A percentile compares a stretch with the other conserved stretches of the same genome.
Conservation (phyloP, 2,888 invertebrate genomes). For the Diaphora mendica region DNA sequence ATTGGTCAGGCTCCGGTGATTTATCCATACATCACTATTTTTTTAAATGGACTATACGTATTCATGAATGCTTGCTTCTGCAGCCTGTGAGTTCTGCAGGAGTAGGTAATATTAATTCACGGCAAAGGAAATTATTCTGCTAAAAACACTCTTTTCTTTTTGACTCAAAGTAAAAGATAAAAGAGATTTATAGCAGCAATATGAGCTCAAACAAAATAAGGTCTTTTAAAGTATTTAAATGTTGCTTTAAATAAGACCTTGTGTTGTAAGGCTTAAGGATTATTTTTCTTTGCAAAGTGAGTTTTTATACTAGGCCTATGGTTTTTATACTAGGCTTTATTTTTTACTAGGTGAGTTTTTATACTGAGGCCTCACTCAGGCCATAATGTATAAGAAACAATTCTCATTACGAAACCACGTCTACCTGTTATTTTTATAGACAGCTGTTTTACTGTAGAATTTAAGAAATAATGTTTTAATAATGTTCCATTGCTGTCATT, state of each 20-base stretch:
- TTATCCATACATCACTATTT: too few relatives aligned
- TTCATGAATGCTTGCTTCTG: not conserved
- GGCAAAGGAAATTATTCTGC: not conserved
- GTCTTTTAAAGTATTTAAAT: not conserved
- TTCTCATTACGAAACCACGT: conserved; percentile 36
- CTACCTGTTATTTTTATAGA: conserved; percentile 37
- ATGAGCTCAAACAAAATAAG: not conserved
- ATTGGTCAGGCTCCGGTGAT: too few relatives aligned
- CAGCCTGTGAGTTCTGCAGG: not conserved
- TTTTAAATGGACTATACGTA: too few relatives aligned
- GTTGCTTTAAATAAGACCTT: not conserved
- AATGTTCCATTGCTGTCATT: not conserved
- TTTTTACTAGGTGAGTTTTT: not conserved
- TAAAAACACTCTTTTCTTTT: not conserved
- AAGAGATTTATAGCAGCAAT: not conserved
- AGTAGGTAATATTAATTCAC: not conserved
- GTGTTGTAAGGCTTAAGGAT: not conserved
- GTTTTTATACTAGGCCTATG: not conserved
- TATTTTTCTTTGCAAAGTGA: not conserved
- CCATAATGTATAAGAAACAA: not conserved
- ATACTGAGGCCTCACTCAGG: not conserved
- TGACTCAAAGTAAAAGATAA: not conserved
- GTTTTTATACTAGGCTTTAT: not conserved
- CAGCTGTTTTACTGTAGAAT: conserved; percentile 22
- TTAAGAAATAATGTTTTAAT: not conserved